phyloP scores from a whole-genome alignment of 2,888 invertebrate species.

The Oithona nana region DNA sequence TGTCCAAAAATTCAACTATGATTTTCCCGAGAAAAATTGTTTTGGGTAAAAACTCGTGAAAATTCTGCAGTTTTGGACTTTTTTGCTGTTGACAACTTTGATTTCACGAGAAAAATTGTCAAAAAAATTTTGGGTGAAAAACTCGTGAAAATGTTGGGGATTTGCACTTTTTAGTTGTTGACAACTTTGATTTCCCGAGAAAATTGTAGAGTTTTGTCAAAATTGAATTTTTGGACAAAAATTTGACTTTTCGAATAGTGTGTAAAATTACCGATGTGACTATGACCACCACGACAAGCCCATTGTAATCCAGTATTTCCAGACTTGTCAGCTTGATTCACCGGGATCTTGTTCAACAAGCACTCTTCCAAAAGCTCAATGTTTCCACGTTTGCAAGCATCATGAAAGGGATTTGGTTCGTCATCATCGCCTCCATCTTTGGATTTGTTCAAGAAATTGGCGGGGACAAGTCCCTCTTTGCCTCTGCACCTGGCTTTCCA shows the following conservation, averaged over 20 bases:
- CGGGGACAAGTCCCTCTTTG: constrained; percentile 13
- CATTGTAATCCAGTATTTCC: constrained; percentile 15
- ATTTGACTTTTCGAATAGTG: too few relatives aligned
- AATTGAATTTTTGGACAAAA: too few relatives aligned
- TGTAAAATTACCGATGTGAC: constrained; percentile 6
- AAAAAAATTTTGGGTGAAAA: too few relatives aligned
- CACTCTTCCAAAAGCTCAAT: constrained; percentile 7
- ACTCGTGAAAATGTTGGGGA: too few relatives aligned
- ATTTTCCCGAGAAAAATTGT: too few relatives aligned
- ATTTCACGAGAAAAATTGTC: too few relatives aligned
- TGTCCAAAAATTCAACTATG: too few relatives aligned
- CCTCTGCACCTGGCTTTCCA: constrained; percentile 25
- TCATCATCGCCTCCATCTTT: neutral
- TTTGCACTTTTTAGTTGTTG: too few relatives aligned
- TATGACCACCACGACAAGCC: constrained; percentile 12
- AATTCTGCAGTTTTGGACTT: too few relatives aligned
- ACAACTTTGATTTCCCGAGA: too few relatives aligned
- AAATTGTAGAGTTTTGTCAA: too few relatives aligned
- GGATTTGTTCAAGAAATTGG: constrained; percentile 1
- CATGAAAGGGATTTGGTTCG: constrained; percentile 3
- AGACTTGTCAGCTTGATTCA: neutral
- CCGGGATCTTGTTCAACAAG: neutral
- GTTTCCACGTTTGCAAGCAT: constrained; percentile 6
- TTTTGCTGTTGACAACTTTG: constrained; percentile 7
- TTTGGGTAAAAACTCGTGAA: too few relatives aligned